A percentile compares a stretch with the other conserved stretches of the same genome.
Conservation (phyloP, 2,888 invertebrate genomes). For the Dyspetes luteomarginatus region DNA sequence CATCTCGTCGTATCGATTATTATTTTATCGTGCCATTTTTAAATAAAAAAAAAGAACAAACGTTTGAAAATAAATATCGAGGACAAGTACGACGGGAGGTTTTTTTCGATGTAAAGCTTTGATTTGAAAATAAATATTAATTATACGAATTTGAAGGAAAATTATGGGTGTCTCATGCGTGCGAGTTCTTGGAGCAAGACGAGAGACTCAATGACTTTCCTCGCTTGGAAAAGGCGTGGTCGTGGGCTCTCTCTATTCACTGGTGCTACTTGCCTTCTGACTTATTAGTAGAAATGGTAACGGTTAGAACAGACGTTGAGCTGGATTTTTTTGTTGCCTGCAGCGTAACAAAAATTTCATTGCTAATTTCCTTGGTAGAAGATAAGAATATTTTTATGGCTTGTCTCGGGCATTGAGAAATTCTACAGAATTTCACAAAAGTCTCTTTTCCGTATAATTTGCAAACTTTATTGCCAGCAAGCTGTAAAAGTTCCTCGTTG, state of each 20-base stretch:
- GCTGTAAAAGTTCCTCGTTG: slow-evolving; percentile 20
- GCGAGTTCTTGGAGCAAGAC: slow-evolving; percentile 2
- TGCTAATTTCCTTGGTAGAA: background rate
- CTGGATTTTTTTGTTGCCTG: background rate
- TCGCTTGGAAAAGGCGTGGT: slow-evolving; percentile 37
- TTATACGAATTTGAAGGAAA: slow-evolving; percentile 1
- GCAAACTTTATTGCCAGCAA: slow-evolving; percentile 12
- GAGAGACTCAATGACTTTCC: slow-evolving; percentile 28
- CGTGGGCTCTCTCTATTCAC: slow-evolving; percentile 19
- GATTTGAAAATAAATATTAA: slow-evolving; percentile 57
- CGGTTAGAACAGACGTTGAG: background rate
- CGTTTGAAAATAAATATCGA: slow-evolving; percentile 7
- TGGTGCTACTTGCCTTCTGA: slow-evolving; percentile 28
- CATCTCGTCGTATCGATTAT: slow-evolving; percentile 41
- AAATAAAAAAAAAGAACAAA: slow-evolving; percentile 17
- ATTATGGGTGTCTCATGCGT: background rate
- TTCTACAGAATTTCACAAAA: background rate
- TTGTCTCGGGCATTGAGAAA: slow-evolving; percentile 8
- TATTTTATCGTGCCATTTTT: slow-evolving; percentile 57
- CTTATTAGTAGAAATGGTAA: slow-evolving; percentile 43
- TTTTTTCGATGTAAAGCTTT: slow-evolving; percentile 27
- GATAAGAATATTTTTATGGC: background rate
- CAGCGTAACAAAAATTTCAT: background rate
- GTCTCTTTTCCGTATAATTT: slow-evolving; percentile 30
- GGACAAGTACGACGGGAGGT: slow-evolving; percentile 18